Evolutionary conservation across 2,113 vertebrate species (phyloP).

Genomic region (Muscicapa adusta): DNA sequence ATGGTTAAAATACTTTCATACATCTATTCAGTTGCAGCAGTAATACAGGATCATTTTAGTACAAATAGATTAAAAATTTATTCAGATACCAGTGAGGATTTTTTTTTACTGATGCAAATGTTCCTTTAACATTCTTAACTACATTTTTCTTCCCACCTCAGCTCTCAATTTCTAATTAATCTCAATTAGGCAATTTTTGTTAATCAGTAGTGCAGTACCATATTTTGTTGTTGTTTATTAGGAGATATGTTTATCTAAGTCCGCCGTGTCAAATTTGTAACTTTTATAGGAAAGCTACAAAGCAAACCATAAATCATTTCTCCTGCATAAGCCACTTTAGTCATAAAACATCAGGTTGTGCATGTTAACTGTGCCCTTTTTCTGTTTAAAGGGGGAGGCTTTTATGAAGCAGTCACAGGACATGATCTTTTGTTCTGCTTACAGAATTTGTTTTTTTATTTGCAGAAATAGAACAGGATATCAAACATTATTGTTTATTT

Average conservation of each 20-base stretch:
- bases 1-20: background rate
- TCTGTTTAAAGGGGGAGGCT: background rate
- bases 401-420: background rate
- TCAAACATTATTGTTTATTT: background rate
- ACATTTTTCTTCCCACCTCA: background rate
- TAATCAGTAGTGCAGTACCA: rapidly evolving
- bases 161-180: background rate
- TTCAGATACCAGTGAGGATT: background rate
- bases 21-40: background rate
- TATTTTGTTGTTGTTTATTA: background rate
- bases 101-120: background rate
- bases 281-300: background rate
- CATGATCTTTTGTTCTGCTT: background rate
- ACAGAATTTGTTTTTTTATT: background rate
- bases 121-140: background rate
- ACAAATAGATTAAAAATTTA: background rate
- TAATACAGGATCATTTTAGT: background rate
- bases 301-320: background rate
- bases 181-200: background rate
- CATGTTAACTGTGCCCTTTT: background rate
- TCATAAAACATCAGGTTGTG: background rate
- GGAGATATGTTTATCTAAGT: background rate
- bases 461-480: background rate
- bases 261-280: background rate
- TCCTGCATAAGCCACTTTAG: background rate